Conservation (phyloP, 2,888 invertebrate species). For the Agrenia bidenticulata region DNA sequence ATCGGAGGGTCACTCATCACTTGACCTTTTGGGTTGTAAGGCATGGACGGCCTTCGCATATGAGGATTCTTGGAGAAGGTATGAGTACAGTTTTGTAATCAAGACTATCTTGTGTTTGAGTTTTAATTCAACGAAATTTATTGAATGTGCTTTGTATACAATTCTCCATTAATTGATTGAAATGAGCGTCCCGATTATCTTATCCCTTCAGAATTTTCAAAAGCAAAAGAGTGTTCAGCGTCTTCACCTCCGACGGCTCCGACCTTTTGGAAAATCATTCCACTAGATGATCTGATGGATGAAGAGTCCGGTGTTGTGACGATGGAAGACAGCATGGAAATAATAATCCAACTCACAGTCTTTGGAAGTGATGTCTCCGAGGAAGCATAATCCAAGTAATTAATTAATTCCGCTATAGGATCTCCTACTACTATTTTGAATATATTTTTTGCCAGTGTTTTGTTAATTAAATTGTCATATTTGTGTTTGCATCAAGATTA, state of each 20-base stretch:
- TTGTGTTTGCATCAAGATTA: no score
- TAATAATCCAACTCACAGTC: conserved; percentile 23
- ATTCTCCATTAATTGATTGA: no score
- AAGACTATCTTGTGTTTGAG: no score
- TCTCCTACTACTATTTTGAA: no score
- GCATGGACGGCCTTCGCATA: not conserved
- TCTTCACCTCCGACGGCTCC: not conserved
- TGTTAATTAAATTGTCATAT: no score
- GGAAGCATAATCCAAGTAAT: not conserved
- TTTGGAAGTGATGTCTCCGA: conserved; percentile 24
- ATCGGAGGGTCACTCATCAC: conserved; percentile 24
- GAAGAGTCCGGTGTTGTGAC: conserved; percentile 8
- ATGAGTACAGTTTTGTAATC: no score
- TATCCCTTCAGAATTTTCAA: not conserved
- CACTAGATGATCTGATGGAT: conserved; percentile 17
- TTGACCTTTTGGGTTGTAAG: conserved; percentile 13
- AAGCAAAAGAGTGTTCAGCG: not conserved
- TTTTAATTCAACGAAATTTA: no score
- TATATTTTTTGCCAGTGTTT: no score
- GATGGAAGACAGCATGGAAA: conserved; percentile 23
- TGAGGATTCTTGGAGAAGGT: not conserved
- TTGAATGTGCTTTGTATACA: no score
- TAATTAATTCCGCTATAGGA: no score
- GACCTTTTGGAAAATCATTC: conserved; percentile 1
- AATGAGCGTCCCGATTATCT: no score